These are phyloP conservation scores for Metopolophium dirhodum DNA, from an alignment of 1,140 invertebrate species.

Conservation along the genomic window DNA sequence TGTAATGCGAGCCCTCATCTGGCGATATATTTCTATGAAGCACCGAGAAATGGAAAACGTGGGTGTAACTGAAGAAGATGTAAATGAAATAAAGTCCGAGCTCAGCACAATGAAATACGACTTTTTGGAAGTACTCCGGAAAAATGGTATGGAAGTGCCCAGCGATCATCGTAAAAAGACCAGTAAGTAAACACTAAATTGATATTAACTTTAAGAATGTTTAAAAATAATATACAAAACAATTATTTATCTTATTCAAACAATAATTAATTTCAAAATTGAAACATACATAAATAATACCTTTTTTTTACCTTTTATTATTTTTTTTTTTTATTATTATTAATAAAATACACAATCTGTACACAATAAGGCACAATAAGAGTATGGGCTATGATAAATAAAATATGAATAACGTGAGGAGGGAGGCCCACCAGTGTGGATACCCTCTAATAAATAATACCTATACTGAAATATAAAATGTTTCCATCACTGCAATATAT, in stretches of 20 bases:
- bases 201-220: neutral
- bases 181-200: neutral
- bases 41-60: constrained; percentile 78
- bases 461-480: too few species aligned
- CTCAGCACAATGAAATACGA: constrained; percentile 82
- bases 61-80: constrained; percentile 86
- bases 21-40: constrained; percentile 82
- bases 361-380: too few species aligned
- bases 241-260: neutral
- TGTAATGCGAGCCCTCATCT: constrained; percentile 82
- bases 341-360: too few species aligned
- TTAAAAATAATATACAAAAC: neutral
- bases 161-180: constrained; percentile 43
- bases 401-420: too few species aligned
- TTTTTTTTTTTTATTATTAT: too few species aligned
- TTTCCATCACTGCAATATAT: too few species aligned
- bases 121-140: constrained; percentile 78
- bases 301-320: too few species aligned
- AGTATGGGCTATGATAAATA: too few species aligned
- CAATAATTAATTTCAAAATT: neutral
- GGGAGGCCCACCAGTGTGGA: too few species aligned
- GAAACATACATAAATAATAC: neutral
- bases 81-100: constrained; percentile 91
- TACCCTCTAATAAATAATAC: neutral
- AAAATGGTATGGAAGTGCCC: constrained; percentile 45